Conservation (phyloP, 2,888 invertebrate genomes). For the Serripes groenlandicus region DNA sequence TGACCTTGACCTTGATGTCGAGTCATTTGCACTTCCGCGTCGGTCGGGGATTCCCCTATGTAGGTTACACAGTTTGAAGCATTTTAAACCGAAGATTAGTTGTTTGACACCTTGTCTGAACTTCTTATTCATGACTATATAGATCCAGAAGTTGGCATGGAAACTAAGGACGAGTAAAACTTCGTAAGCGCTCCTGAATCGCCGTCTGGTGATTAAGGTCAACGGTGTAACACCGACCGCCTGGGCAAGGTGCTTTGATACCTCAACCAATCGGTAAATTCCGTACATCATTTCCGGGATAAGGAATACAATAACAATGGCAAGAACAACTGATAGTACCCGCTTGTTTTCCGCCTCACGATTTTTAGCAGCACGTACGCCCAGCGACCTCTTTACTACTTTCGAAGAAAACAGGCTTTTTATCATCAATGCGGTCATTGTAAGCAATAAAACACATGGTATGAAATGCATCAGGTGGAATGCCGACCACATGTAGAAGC, state of each 20-base stretch:
- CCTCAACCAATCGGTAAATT: conserved; percentile 39
- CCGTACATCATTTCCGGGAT: conserved; percentile 65
- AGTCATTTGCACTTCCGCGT: too few relatives aligned
- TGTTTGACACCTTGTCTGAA: conserved; percentile 26
- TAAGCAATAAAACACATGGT: conserved; percentile 48
- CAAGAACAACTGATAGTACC: conserved; percentile 49
- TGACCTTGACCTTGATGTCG: too few relatives aligned
- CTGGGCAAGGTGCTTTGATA: background rate
- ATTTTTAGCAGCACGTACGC: background rate
- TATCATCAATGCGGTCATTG: conserved; percentile 47
- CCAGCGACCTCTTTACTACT: background rate
- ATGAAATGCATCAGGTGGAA: conserved; percentile 36
- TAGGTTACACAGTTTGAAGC: too few relatives aligned
- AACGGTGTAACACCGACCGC: background rate
- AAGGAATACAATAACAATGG: conserved; percentile 57
- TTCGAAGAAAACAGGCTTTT: background rate
- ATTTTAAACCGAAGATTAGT: too few relatives aligned
- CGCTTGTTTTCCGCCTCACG: conserved; percentile 34
- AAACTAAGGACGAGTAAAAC: conserved; percentile 46
- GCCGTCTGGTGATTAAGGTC: background rate
- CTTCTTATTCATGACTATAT: conserved; percentile 39
- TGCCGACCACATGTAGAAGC: conserved; percentile 25
- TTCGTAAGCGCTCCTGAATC: conserved; percentile 49
- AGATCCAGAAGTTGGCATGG: conserved; percentile 62
- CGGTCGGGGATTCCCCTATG: too few relatives aligned